These are phyloP conservation scores for Bos indicus DNA, from an alignment of 2,113 vertebrate species.

Conservation along the genomic window DNA sequence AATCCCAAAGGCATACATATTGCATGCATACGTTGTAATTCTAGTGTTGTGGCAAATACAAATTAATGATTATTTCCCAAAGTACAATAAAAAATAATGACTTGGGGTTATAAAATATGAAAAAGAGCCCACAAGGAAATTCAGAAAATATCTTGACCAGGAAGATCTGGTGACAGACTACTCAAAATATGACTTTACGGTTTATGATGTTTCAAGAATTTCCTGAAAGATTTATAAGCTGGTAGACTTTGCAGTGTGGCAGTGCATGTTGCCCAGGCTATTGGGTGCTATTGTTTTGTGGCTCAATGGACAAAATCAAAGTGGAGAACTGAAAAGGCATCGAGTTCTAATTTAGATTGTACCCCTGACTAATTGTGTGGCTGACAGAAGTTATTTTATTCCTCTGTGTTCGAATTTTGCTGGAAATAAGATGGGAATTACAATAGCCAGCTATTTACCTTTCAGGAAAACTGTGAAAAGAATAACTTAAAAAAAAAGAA, in stretches of 20 bases:
- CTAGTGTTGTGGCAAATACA: constrained; percentile 3
- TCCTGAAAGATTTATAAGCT: background rate
- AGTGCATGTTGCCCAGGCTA: background rate
- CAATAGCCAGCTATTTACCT: background rate
- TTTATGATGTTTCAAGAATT: background rate
- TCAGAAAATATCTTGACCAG: constrained; percentile 12
- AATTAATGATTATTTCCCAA: constrained; percentile 9
- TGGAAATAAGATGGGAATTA: background rate
- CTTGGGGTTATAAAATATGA: background rate
- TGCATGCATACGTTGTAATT: background rate
- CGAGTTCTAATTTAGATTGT: background rate
- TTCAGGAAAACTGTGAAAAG: background rate
- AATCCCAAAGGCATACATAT: background rate
- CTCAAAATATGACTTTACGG: background rate
- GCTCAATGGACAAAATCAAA: background rate
- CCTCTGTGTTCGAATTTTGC: background rate
- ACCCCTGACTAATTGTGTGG: background rate
- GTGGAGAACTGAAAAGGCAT: background rate
- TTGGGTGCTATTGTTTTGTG: background rate
- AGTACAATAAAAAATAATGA: constrained; percentile 4
- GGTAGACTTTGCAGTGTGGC: background rate
- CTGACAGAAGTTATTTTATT: background rate
- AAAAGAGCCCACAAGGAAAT: background rate
- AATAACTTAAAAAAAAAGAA: background rate
- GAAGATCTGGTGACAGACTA: background rate